phyloP scores from a whole-genome alignment of 2,888 invertebrate species.

The Agriopis leucophaearia region DNA sequence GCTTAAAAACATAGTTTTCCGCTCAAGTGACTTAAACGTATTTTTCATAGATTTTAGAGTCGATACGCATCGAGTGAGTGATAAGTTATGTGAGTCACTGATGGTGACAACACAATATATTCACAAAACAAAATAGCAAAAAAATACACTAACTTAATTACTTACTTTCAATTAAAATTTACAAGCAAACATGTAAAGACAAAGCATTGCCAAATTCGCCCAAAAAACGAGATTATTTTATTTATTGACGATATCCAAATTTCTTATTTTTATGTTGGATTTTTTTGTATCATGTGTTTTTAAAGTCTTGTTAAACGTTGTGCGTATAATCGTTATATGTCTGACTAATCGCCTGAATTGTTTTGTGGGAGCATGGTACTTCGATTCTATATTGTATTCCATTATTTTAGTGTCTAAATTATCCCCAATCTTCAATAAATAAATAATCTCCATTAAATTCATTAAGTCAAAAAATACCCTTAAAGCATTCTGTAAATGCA shows the following conservation, averaged over 20 bases:
- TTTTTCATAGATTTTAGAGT: no score
- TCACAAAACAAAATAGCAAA: no score
- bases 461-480: conserved; percentile 59
- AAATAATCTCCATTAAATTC: conserved; percentile 75
- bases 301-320: conserved; percentile 62
- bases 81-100: no score
- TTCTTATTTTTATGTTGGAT: conserved; percentile 47
- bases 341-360: conserved; percentile 77
- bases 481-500: conserved; percentile 79
- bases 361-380: conserved; percentile 74
- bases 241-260: conserved; percentile 64
- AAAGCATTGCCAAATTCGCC: conserved; percentile 57
- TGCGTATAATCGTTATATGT: conserved; percentile 71
- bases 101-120: no score
- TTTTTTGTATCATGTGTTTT: conserved; percentile 43
- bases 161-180: background rate
- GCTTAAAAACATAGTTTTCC: background rate
- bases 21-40: no score
- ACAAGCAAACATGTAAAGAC: conserved; percentile 7
- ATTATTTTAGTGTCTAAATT: conserved; percentile 47
- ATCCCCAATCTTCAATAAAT: conserved; percentile 62
- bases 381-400: conserved; percentile 49
- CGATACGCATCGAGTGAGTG: no score
- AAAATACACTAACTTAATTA: no score
- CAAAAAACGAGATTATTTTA: conserved; percentile 78